Base-by-base conservation (phyloP, 2,113 vertebrate species). In the Pygoscelis antarcticus region DNA sequence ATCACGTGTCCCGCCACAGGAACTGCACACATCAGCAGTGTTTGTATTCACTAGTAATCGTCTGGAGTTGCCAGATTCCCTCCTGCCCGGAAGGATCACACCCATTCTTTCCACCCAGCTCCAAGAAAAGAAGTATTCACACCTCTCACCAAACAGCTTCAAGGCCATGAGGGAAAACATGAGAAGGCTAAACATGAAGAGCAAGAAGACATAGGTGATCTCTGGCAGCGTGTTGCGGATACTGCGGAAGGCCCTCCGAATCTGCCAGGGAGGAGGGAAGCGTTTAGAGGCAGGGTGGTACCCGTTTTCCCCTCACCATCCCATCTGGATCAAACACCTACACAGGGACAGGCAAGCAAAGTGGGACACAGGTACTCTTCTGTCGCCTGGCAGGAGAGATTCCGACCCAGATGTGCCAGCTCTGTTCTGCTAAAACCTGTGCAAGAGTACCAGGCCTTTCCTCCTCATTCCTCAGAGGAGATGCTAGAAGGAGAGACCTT, bases 151-250 rank as follows among this genome's bases (percentile, higher is more conserved):
- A 70, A 99, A 98, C 47, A 99, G 98, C 93, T 99, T 99, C 93
- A 99, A 87, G 57, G 99, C 99, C 99, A 99, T 99, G 55, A 99
- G 99, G 66, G 99, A 99, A 96, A 99, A 99, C 68, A 99, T 98
- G 34, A 99, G 98, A 85, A 99, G 90, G 66, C 99, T 99, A 98
- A 99, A 99, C 95, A 99, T 98, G 93, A 99, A 99, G 96, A 99
- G 97, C 89, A 99, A 96, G 97, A 99, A 99, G 75, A 99, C 99
- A 0, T 98, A 99, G 68, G 98, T 97, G 97, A 99, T 99, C 96
- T 99, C 99, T 0, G 99, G 99, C 42, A 99, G 97, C 0, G 99
- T 99, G 72, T 99, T 99, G 78, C 99, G 98, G 96, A 99, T 99
- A 97, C 99, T 99, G 46, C 99, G 97, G 95, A 99, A 99, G 1